Evolutionary conservation across 2,888 invertebrate species (phyloP), one percentile per base, ranked within the genome.

Genomic region (Creontiades dilutus): DNA sequence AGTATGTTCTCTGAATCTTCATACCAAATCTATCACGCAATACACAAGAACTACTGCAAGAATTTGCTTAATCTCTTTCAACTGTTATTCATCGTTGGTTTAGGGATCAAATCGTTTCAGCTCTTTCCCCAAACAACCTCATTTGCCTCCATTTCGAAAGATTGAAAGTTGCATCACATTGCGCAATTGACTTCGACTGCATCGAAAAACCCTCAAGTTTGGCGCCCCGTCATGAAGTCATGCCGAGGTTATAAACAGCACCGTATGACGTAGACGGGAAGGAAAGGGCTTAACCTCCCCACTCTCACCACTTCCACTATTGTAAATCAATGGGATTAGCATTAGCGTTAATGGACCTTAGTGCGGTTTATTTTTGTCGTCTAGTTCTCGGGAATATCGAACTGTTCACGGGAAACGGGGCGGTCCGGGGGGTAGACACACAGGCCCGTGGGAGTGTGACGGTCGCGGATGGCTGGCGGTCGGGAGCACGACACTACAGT

Each of bases 311-410:
- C 14, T 52, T 16, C 52, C 52, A 14, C 52, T 16, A 52, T 14
- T 52, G 68, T 23, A 23, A 68, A 68, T 68, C 68, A 68, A 68
- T 68, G 68, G 13, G 68, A 68, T 68, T 68, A 68, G 68, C 68
- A 68, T 68, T 68, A 68, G 68, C 68, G 27, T 68, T 68, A 68
- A 68, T 27, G 68, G 68, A 27, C 68, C 68, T 23, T 23, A 19
- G 68, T 27, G 68, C 68, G 68, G 68, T 68, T 68, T 68, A 68
- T 68, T 68, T 68, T 68, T 23, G 68, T 68, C 68, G 23, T 68
- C 68, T 11, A 61, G 61, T 61, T 61, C 61, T 52, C n/a, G 61
- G 61, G 19, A 61, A 68, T 68, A 68, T 68, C 68, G 68, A 68
- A 68, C 68, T 68, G 68, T 23, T 57, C 11, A 4, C 0, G 27